Evolutionary conservation across 1,140 invertebrate species (phyloP).

Genomic region (Branchinecta lynchi): DNA sequence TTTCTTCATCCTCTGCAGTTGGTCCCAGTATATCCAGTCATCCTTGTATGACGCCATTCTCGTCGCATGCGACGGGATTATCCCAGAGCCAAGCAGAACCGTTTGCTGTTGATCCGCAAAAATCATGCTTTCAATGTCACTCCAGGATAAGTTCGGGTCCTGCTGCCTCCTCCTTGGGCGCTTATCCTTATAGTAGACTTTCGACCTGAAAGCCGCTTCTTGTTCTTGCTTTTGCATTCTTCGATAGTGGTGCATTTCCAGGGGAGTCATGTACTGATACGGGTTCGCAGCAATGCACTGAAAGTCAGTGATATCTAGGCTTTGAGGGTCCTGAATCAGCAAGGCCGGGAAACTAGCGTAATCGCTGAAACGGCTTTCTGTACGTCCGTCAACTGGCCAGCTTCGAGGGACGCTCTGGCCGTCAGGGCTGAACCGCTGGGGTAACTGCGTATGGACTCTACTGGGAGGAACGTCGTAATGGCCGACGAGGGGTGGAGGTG

Average conservation of each 20-base stretch:
- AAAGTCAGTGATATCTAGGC: not conserved
- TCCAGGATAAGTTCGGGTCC: conserved; percentile 23
- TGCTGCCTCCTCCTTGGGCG: not conserved
- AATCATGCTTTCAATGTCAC: conserved; percentile 28
- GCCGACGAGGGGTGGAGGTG: not conserved
- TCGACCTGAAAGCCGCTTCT: not conserved
- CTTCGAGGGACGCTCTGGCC: not conserved
- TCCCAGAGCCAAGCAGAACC: not conserved
- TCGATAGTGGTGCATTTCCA: not conserved
- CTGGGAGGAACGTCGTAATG: not conserved
- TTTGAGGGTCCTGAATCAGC: not conserved
- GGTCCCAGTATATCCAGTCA: conserved; percentile 28
- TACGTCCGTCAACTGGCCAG: not conserved
- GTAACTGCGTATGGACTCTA: not conserved
- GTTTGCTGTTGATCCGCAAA: conserved; percentile 24
- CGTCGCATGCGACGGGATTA: conserved; percentile 13
- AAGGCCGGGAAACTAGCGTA: not conserved
- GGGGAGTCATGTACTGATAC: not conserved
- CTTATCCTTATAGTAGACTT: not conserved
- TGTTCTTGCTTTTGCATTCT: not conserved
- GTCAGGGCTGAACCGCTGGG: not conserved
- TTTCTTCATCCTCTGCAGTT: conserved; percentile 24
- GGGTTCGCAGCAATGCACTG: not conserved
- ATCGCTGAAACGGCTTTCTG: not conserved
- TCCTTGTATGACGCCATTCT: conserved; percentile 28